Evolutionary conservation across 2,888 invertebrate genomes (phyloP).

Genomic region (Euplexia lucipara): DNA sequence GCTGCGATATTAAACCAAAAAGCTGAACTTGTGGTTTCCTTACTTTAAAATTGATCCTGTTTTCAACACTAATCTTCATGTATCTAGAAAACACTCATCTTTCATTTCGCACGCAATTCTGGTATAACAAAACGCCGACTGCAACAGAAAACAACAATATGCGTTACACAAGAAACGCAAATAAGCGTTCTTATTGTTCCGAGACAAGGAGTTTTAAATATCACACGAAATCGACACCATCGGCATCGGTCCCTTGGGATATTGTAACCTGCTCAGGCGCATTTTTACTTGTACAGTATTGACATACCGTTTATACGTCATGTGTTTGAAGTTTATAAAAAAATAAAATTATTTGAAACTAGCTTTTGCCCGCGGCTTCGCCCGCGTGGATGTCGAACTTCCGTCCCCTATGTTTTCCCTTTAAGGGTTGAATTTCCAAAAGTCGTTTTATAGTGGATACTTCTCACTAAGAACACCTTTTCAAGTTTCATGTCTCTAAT

Average conservation of each 20-base stretch:
- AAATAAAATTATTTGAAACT: too few species aligned
- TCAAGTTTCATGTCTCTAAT: too few species aligned
- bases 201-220: constrained; percentile 31
- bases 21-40: too few species aligned
- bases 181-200: constrained; percentile 43
- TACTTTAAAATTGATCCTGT: too few species aligned
- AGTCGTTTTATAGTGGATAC: too few species aligned
- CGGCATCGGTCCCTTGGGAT: constrained; percentile 40
- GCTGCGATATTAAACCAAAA: too few species aligned
- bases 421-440: too few species aligned
- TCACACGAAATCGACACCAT: constrained; percentile 42
- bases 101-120: constrained; percentile 3
- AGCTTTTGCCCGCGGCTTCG: too few species aligned
- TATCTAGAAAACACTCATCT: background rate
- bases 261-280: constrained; percentile 22
- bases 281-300: constrained; percentile 3
- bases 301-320: constrained; percentile 1
- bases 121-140: constrained; percentile 8
- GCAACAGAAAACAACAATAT: constrained; percentile 29
- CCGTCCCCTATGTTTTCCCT: too few species aligned
- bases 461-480: too few species aligned
- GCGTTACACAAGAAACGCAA: constrained; percentile 43
- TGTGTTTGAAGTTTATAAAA: background rate
- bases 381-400: too few species aligned
- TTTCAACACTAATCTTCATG: background rate